These are phyloP conservation scores for Phenganax marumi DNA, from an alignment of 92 coral and sea anemone species.

Conservation along the genomic window DNA sequence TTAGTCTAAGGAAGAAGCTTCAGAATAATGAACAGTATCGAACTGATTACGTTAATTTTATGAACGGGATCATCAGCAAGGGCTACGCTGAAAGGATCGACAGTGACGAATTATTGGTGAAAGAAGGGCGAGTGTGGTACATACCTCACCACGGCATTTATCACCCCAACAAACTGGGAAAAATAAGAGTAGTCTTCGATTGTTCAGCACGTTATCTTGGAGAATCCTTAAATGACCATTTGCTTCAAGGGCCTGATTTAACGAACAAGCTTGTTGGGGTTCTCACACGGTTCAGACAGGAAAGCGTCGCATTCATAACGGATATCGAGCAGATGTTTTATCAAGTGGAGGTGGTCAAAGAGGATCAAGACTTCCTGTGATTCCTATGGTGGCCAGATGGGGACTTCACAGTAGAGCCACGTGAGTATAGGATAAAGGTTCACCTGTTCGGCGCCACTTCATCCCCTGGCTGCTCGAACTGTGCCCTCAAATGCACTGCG, in stretches of 20 bases:
- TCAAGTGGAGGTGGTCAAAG: background rate
- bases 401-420: background rate
- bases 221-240: background rate
- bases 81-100: slow-evolving; percentile 19
- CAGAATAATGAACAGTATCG: slow-evolving; percentile 40
- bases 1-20: slow-evolving; percentile 41
- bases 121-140: too few species aligned
- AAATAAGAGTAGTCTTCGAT: too few species aligned
- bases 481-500: background rate
- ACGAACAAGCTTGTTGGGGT: slow-evolving; percentile 2
- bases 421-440: background rate
- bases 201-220: background rate
- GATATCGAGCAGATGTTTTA: slow-evolving; percentile 30
- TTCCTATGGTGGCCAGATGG: background rate
- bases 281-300: slow-evolving; percentile 17
- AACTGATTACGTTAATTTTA: slow-evolving; percentile 19
- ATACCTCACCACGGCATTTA: too few species aligned
- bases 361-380: background rate
- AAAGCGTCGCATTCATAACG: background rate
- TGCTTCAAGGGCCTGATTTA: background rate
- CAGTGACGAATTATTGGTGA: background rate
- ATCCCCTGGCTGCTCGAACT: background rate
- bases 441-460: background rate
- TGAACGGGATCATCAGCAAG: slow-evolving; percentile 27
- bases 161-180: too few species aligned